These are phyloP conservation scores for Alfaro cultratus DNA, from an alignment of 2,797 vertebrate genomes.

Conservation along the genomic window DNA sequence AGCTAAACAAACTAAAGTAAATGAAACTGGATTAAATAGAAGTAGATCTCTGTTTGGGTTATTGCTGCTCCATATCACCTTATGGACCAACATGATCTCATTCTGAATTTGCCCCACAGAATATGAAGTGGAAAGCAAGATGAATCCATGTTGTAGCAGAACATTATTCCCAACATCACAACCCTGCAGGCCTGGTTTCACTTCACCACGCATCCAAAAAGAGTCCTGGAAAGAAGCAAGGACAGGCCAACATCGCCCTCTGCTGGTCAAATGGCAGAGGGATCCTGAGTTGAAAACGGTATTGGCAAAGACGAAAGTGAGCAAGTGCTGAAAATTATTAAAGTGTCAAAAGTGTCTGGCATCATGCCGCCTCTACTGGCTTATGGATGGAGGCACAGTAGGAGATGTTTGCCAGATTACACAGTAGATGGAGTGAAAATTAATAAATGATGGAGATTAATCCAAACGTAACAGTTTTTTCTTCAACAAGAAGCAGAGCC, in stretches of 20 bases:
- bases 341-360: background rate
- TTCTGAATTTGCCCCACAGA: background rate
- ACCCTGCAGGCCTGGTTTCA: background rate
- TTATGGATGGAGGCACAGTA: background rate
- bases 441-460: background rate
- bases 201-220: background rate
- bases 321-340: background rate
- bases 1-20: background rate
- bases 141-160: background rate
- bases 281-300: background rate
- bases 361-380: background rate
- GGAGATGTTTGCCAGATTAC: background rate
- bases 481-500: background rate
- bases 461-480: background rate
- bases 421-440: background rate
- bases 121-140: background rate
- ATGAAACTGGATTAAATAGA: background rate
- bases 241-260: background rate
- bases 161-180: background rate
- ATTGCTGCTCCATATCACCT: background rate
- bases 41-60: background rate
- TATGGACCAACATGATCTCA: background rate
- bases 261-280: background rate
- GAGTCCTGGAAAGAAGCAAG: background rate
- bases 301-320: background rate